Conservation (phyloP, 2,113 vertebrate species). For the Tachycineta bicolor region DNA sequence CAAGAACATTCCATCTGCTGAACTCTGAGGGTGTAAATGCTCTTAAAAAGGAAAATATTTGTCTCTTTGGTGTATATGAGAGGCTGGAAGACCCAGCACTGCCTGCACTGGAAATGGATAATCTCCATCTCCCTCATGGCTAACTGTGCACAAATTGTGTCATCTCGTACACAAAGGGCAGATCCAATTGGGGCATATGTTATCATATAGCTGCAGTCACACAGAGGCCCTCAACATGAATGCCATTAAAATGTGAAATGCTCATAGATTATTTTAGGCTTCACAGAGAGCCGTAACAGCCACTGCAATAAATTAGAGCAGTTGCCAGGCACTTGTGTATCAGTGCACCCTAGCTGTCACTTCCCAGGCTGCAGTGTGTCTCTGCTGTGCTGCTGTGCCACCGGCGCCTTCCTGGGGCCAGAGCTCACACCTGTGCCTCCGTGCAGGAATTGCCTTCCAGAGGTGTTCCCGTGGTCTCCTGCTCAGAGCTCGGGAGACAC, state of each 20-base stretch:
- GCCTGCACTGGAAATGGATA: slow-evolving; percentile 16
- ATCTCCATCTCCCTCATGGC: slow-evolving; percentile 48
- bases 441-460: background rate
- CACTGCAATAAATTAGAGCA: slow-evolving; percentile 50
- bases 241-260: slow-evolving; percentile 42
- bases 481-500: background rate
- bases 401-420: background rate
- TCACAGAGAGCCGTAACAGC: slow-evolving; percentile 47
- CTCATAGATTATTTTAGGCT: slow-evolving; percentile 62
- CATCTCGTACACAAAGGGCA: slow-evolving; percentile 45
- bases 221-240: slow-evolving; percentile 56
- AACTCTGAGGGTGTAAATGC: slow-evolving; percentile 4
- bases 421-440: rapidly evolving
- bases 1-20: slow-evolving; percentile 35
- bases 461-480: rapidly evolving
- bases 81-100: background rate
- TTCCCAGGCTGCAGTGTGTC: slow-evolving; percentile 7
- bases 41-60: slow-evolving; percentile 4
- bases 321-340: slow-evolving; percentile 55
- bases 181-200: slow-evolving; percentile 38
- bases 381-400: background rate
- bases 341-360: slow-evolving; percentile 62
- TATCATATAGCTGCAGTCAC: slow-evolving; percentile 49
- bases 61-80: background rate
- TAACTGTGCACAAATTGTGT: slow-evolving; percentile 38